Percentiles rank a stretch among this genome's conserved stretches.
Conservation (phyloP, 1,140 invertebrate genomes). For the Myzus persicae region DNA sequence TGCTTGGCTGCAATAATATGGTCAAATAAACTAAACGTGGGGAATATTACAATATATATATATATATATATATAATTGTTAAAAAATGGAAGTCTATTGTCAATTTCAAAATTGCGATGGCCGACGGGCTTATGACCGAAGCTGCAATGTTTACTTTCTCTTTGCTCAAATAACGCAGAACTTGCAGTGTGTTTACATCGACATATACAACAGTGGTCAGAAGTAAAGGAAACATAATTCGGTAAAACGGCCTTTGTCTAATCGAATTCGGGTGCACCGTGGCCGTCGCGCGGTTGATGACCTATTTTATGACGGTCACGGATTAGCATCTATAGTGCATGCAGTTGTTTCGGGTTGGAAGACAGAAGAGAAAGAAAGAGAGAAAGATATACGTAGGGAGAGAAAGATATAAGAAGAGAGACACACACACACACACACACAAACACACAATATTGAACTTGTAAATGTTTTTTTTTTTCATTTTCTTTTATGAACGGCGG, state of each 20-base stretch:
- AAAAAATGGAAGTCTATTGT: background rate
- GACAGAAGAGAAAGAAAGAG: background rate
- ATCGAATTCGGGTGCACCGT: background rate
- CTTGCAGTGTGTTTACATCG: background rate
- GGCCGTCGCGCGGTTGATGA: background rate
- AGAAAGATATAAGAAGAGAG: background rate
- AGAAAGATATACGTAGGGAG: background rate
- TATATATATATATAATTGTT: background rate
- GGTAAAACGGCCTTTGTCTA: background rate
- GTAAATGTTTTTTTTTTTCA: conserved; percentile 31
- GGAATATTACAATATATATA: background rate
- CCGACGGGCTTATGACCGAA: background rate
- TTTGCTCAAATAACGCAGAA: background rate
- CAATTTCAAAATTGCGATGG: background rate
- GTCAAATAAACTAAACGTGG: background rate
- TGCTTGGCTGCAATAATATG: background rate
- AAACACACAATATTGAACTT: background rate
- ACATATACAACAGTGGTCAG: background rate
- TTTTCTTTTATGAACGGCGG: background rate
- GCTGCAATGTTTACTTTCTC: background rate
- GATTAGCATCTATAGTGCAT: background rate
- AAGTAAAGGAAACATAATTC: background rate
- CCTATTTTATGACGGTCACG: background rate
- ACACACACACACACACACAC: background rate
- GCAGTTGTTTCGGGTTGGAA: background rate